Evolutionary conservation across 2,113 vertebrate species (phyloP).

Genomic region (Entelurus aequoreus): DNA sequence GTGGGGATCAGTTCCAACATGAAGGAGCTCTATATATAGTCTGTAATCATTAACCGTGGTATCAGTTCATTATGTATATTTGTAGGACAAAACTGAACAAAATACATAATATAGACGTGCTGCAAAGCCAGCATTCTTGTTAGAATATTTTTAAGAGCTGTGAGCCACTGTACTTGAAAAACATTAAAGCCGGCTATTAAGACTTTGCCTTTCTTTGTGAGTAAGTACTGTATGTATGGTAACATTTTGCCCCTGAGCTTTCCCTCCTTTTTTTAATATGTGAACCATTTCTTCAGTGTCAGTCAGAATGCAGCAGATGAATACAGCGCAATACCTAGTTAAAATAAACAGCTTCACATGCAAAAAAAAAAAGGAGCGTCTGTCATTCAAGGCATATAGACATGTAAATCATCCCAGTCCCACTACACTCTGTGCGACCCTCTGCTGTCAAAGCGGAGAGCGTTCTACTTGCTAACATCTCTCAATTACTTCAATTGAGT

Average conservation of each 20-base stretch:
- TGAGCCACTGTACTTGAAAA: conserved; percentile 8
- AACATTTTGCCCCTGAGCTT: conserved; percentile 21
- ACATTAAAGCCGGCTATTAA: conserved; percentile 16
- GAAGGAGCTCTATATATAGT: conserved; percentile 47
- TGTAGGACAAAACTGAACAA: conserved; percentile 21
- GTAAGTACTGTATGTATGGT: conserved; percentile 23
- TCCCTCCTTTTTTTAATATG: conserved; percentile 21
- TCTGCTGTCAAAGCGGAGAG: conserved; percentile 52
- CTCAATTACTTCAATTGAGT: conserved; percentile 65
- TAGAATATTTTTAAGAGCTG: conserved; percentile 17
- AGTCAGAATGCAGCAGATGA: conserved; percentile 45
- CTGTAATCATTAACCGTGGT: conserved; percentile 38
- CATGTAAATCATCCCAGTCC: conserved; percentile 55
- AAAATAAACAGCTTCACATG: conserved; percentile 18
- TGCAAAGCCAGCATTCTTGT: conserved; percentile 21
- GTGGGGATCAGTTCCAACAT: conserved; percentile 51
- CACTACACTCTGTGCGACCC: conserved; percentile 59
- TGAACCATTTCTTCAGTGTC: conserved; percentile 44
- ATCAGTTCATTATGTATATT: conserved; percentile 31
- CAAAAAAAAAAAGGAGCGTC: conserved; percentile 10
- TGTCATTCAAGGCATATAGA: conserved; percentile 50
- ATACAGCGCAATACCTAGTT: not conserved
- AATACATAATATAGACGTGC: conserved; percentile 5
- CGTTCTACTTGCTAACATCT: conserved; percentile 48
- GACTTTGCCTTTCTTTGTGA: conserved; percentile 30